Percentiles rank a stretch among this genome's conserved stretches.
These are phyloP conservation scores for Athrips mouffetella DNA, from an alignment of 2,888 invertebrate species.

Conservation along the genomic window DNA sequence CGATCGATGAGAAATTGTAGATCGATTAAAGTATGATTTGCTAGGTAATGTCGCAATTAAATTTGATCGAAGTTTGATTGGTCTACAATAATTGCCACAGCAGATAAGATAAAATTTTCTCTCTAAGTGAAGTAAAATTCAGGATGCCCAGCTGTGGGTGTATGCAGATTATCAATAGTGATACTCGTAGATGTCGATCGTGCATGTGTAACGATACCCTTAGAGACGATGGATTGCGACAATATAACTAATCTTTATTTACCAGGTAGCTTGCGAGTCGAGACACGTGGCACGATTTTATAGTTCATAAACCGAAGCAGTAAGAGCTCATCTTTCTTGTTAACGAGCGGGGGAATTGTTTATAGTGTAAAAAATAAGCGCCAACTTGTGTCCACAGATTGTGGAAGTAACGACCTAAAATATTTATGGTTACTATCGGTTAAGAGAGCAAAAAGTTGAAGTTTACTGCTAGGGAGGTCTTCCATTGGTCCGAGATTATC, in stretches of 20 bases:
- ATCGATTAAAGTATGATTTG: too few relatives aligned
- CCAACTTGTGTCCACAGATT: conserved; percentile 49
- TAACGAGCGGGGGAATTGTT: conserved; percentile 72
- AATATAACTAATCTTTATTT: conserved; percentile 34
- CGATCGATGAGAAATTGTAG: too few relatives aligned
- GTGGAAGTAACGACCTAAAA: conserved; percentile 56
- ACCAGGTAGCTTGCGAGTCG: conserved; percentile 46
- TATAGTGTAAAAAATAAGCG: conserved; percentile 68
- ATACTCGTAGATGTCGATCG: too few relatives aligned
- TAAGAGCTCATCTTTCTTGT: conserved; percentile 77
- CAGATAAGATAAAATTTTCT: too few relatives aligned
- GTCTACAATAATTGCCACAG: too few relatives aligned
- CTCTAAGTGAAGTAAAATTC: too few relatives aligned
- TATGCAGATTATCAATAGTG: too few relatives aligned
- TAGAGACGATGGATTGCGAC: background rate
- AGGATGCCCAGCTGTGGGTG: too few relatives aligned
- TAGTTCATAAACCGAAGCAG: conserved; percentile 69
- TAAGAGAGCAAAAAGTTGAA: conserved; percentile 31
- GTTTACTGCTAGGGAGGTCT: conserved; percentile 20
- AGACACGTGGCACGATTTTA: conserved; percentile 69
- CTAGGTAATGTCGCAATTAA: too few relatives aligned
- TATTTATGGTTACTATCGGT: conserved; percentile 51
- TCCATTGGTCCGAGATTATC: too few relatives aligned
- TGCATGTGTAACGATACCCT: too few relatives aligned
- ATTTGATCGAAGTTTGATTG: too few relatives aligned